Evolutionary conservation across 2,797 vertebrate genomes (phyloP).

Genomic region (Cephalopachus bancanus): DNA sequence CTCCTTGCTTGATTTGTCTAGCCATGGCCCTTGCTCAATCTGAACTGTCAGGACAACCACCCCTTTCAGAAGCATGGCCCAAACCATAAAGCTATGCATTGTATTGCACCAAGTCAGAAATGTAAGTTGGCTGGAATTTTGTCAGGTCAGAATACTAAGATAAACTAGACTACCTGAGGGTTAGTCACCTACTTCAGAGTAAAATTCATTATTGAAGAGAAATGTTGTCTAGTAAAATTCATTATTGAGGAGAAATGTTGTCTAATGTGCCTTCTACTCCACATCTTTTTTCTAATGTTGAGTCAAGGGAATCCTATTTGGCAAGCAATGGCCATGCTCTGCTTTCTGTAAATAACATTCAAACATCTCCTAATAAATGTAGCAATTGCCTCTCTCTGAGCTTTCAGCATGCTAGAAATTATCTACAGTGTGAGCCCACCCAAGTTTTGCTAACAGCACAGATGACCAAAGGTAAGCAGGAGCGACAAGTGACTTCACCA

Average conservation of each 20-base stretch:
- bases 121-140: background rate
- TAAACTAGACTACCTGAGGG: background rate
- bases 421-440: background rate
- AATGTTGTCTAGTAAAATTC: background rate
- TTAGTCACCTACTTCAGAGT: background rate
- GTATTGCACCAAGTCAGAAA: background rate
- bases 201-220: background rate
- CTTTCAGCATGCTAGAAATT: background rate
- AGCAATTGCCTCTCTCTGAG: background rate
- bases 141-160: background rate
- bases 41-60: background rate
- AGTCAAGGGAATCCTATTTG: background rate
- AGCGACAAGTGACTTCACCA: background rate
- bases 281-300: background rate
- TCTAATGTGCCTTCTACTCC: background rate
- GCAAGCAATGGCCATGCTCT: background rate
- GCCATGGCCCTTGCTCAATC: background rate
- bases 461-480: background rate
- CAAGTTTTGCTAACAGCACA: background rate
- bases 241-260: too few species aligned
- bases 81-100: background rate
- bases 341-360: conserved; percentile 22
- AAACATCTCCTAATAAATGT: background rate
- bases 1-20: background rate
- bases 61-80: background rate